These are phyloP conservation scores for Oscheius myriophilus DNA, from an alignment of 2,888 invertebrate species.

Conservation along the genomic window DNA sequence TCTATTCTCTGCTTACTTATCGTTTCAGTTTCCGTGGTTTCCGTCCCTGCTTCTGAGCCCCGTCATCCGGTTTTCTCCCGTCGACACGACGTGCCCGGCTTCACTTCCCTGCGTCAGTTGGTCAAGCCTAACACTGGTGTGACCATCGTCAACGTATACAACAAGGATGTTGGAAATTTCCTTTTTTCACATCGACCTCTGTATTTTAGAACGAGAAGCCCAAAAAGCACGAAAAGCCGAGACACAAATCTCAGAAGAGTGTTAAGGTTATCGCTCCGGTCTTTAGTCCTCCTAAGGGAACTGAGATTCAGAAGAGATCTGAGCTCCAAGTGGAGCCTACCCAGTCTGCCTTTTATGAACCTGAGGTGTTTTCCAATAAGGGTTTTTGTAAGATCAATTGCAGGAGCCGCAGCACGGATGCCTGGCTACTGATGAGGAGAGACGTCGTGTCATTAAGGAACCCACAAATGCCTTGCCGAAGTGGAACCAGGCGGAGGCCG, in stretches of 20 bases:
- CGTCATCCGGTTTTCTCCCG: no score
- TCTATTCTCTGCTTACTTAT: no score
- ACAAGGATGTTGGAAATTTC: not conserved
- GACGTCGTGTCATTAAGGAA: not conserved
- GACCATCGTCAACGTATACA: constrained; percentile 27
- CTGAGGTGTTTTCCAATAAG: not conserved
- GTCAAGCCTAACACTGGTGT: constrained; percentile 13
- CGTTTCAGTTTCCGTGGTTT: no score
- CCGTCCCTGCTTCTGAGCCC: no score
- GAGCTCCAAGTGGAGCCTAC: not conserved
- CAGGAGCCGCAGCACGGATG: not conserved
- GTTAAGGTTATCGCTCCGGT: no score
- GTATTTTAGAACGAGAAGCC: not conserved
- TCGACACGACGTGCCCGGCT: not conserved
- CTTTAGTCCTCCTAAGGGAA: no score
- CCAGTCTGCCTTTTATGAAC: not conserved
- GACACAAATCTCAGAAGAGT: no score
- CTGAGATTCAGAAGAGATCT: not conserved
- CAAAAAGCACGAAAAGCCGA: not conserved
- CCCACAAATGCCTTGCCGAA: constrained; percentile 3
- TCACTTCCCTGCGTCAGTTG: constrained; percentile 19
- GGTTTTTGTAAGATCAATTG: not conserved
- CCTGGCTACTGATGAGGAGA: constrained; percentile 14
- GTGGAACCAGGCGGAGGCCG: constrained; percentile 7
- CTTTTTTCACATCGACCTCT: not conserved